Conservation (phyloP, 1,140 invertebrate genomes). For the Druon quercuslanigerum region DNA sequence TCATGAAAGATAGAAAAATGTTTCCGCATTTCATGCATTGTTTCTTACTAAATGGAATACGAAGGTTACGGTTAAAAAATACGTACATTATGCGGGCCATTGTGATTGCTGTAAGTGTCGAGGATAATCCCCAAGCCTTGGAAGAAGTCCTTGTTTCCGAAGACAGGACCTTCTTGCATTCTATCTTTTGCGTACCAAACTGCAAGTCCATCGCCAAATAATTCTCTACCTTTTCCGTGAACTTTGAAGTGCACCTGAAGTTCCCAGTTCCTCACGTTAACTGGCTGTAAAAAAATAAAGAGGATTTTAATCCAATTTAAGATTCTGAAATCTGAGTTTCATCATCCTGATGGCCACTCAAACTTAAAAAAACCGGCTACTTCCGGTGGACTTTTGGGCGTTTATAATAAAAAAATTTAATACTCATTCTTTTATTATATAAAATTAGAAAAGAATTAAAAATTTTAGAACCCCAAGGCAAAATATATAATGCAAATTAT, state of each 20-base stretch:
- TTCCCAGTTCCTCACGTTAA: constrained; percentile 94
- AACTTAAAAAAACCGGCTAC: too few species aligned
- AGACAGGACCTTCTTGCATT: constrained; percentile 91
- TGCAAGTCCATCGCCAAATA: constrained; percentile 98
- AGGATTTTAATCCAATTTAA: too few species aligned
- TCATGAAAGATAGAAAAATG: too few species aligned
- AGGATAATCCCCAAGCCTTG: constrained; percentile 94
- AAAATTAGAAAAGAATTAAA: too few species aligned
- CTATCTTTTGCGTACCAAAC: constrained; percentile 98
- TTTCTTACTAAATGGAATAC: background rate
- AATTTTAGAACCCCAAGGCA: too few species aligned
- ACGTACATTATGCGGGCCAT: constrained; percentile 97
- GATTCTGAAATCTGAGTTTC: background rate
- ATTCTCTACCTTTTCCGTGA: constrained; percentile 93
- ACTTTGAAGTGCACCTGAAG: constrained; percentile 97
- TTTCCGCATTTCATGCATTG: background rate
- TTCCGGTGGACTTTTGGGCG: too few species aligned
- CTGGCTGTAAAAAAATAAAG: constrained; percentile 80
- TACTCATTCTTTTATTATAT: too few species aligned
- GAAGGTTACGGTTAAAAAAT: background rate
- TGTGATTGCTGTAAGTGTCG: constrained; percentile 99
- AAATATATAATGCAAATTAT: too few species aligned
- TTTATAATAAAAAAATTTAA: too few species aligned
- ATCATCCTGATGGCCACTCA: constrained; percentile 24
- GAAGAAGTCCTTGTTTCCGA: constrained; percentile 96